Evolutionary conservation across 2,888 invertebrate species (phyloP).

Genomic region (Panzeria rudis): DNA sequence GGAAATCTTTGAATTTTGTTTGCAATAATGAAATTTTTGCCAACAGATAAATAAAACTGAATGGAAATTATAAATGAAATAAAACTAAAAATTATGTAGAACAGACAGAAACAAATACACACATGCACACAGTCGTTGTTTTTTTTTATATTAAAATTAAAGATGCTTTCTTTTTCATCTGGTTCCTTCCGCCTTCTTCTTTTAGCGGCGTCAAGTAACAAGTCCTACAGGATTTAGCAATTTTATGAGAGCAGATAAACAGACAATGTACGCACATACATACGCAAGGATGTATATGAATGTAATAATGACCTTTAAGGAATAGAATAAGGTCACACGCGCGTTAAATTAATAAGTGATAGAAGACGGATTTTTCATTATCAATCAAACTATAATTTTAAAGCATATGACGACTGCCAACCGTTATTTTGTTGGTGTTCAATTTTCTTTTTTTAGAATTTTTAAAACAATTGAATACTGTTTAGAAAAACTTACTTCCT

Average conservation of each 20-base stretch:
- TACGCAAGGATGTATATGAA: neutral
- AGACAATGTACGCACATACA: neutral
- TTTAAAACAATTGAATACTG: neutral
- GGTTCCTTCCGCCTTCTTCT: neutral
- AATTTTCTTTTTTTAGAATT: neutral
- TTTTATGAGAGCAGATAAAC: neutral
- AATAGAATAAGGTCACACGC: conserved; percentile 58
- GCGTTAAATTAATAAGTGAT: conserved; percentile 11
- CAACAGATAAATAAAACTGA: neutral
- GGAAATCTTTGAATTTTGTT: conserved; percentile 25
- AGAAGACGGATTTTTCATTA: neutral
- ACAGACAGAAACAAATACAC: neutral
- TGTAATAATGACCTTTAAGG: conserved; percentile 60
- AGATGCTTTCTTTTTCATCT: conserved; percentile 22
- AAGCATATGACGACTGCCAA: neutral
- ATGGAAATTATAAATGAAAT: conserved; percentile 1
- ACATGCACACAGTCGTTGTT: neutral
- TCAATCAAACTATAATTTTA: neutral
- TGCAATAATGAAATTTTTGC: conserved; percentile 18
- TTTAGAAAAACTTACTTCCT: conserved; percentile 85
- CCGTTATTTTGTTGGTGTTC: conserved; percentile 3
- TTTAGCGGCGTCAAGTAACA: conserved; percentile 11
- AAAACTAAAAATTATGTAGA: conserved; percentile 7
- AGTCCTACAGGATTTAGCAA: conserved; percentile 52
- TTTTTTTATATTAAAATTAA: neutral